phyloP scores from a whole-genome alignment of 2,113 vertebrate species.

The Vimba vimba region DNA sequence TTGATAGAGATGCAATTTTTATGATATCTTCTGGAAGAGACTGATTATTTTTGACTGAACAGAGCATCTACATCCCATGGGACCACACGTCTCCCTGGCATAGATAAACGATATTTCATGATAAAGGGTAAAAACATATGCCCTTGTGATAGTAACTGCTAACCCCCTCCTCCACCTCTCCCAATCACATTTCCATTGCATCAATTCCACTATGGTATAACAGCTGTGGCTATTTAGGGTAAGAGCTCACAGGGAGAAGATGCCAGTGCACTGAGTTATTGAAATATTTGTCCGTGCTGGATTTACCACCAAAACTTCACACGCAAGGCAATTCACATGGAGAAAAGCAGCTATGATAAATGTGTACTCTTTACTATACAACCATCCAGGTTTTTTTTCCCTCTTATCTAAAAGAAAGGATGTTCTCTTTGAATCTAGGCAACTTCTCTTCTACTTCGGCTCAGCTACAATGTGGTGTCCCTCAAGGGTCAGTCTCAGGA shows the following conservation, averaged over 20 bases:
- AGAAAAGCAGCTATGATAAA: neutral
- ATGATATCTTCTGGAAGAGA: neutral
- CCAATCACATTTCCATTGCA: neutral
- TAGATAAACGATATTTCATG: neutral
- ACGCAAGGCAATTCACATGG: neutral
- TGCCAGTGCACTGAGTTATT: neutral
- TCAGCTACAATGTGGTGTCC: too few relatives aligned
- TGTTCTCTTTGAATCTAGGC: too few relatives aligned
- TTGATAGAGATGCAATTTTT: neutral
- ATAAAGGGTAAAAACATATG: neutral
- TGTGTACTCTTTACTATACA: neutral
- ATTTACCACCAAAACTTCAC: neutral
- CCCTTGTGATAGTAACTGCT: neutral
- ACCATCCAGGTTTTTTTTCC: too few relatives aligned
- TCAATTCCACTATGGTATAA: neutral
- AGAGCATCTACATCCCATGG: neutral
- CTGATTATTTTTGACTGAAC: constrained; percentile 3
- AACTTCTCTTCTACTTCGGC: too few relatives aligned
- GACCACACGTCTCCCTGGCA: neutral
- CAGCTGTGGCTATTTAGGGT: neutral
- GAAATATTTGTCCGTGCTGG: neutral
- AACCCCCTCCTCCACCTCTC: neutral
- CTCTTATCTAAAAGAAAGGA: too few relatives aligned
- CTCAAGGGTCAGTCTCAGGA: too few relatives aligned
- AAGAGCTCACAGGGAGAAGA: neutral